A percentile compares a stretch with the other conserved stretches of the same genome.
Conservation (phyloP, 1,140 invertebrate species). For the Drosophila sproati region DNA sequence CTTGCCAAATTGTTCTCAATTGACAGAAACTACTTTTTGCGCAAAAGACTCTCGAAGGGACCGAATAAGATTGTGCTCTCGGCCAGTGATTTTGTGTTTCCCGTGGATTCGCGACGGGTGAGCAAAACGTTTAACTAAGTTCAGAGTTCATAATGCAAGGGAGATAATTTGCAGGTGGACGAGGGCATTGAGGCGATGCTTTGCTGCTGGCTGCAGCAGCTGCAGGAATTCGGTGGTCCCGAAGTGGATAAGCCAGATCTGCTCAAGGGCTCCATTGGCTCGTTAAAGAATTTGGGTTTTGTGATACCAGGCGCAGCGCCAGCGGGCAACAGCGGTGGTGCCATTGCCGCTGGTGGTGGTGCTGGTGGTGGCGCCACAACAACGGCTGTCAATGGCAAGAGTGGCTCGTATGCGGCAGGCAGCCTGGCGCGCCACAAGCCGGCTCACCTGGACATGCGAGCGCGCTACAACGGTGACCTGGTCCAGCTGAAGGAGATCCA, state of each 20-base stretch:
- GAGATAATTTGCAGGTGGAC: constrained; percentile 87
- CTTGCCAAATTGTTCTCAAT: neutral
- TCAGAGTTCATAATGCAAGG: neutral
- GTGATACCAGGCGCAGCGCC: constrained; percentile 80
- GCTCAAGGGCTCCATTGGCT: constrained; percentile 90
- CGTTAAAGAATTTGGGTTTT: constrained; percentile 86
- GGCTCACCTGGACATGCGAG: constrained; percentile 89
- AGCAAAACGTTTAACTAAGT: constrained; percentile 49
- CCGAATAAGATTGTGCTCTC: constrained; percentile 91
- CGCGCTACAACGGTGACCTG: constrained; percentile 93
- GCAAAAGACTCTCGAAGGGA: constrained; percentile 89
- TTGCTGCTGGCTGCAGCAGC: constrained; percentile 91
- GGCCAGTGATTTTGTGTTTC: constrained; percentile 90
- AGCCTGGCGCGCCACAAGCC: constrained; percentile 88
- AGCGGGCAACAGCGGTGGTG: constrained; percentile 64
- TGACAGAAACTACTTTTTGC: constrained; percentile 87
- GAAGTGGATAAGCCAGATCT: constrained; percentile 93
- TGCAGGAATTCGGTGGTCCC: constrained; percentile 91
- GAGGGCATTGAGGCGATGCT: constrained; percentile 93
- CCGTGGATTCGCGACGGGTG: constrained; percentile 88
- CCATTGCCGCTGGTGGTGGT: constrained; percentile 74
- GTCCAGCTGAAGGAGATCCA: constrained; percentile 92
- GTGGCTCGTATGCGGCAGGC: constrained; percentile 85
- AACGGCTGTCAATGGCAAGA: constrained; percentile 65
- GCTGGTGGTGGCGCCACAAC: constrained; percentile 85